Conservation (phyloP, 1,140 invertebrate species). For the Brachionus calyciflorus region DNA sequence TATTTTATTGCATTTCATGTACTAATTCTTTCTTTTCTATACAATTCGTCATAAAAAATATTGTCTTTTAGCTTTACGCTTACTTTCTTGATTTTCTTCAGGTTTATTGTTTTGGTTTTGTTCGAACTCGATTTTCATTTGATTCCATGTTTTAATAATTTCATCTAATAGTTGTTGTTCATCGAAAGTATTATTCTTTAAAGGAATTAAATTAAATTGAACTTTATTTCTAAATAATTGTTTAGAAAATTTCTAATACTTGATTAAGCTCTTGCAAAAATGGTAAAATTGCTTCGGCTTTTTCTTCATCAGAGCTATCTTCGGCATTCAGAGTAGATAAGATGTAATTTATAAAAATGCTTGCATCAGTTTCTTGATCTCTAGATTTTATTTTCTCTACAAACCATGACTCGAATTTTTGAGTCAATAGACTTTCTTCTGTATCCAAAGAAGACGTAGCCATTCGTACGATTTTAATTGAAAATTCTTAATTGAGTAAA, state of each 20-base stretch:
- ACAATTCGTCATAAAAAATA: too few species aligned
- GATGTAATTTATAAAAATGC: conserved; percentile 19
- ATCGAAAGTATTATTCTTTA: not conserved
- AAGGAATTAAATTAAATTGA: not conserved
- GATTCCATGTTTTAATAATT: not conserved
- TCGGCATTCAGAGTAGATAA: not conserved
- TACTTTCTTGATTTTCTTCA: not conserved
- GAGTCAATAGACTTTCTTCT: not conserved
- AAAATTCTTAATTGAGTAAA: not conserved
- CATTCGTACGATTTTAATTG: not conserved
- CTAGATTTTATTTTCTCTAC: not conserved
- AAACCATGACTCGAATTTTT: conserved; percentile 8
- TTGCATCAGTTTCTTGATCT: not conserved
- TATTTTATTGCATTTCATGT: too few species aligned
- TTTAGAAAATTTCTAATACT: not conserved
- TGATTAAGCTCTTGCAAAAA: conserved; percentile 38
- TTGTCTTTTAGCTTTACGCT: not conserved
- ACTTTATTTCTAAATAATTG: not conserved
- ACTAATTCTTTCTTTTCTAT: too few species aligned
- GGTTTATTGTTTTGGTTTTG: not conserved
- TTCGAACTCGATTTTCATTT: conserved; percentile 7
- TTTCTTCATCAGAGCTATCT: conserved; percentile 25
- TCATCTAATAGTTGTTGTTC: not conserved
- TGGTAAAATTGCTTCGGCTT: conserved; percentile 3
- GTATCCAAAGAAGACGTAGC: not conserved